phyloP scores from a whole-genome alignment of 2,113 vertebrate species.

The Python bivittatus region DNA sequence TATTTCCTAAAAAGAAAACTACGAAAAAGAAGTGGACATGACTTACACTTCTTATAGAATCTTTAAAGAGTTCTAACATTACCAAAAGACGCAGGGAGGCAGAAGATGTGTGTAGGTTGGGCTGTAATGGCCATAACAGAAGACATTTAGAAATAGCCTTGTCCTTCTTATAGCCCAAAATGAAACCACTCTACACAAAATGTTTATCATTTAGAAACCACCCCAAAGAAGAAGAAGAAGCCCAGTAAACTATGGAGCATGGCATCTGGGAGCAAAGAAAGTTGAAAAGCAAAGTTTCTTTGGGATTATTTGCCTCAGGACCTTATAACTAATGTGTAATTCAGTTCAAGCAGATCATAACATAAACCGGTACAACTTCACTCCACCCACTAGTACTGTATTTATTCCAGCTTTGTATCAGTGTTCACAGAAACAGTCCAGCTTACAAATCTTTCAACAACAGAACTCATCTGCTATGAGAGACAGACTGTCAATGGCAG shows the following conservation, averaged over 20 bases:
- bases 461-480: not conserved
- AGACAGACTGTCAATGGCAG: not conserved
- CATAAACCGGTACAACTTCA: not conserved
- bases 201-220: constrained; percentile 7
- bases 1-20: not conserved
- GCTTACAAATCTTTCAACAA: not conserved
- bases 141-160: not conserved
- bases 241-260: not conserved
- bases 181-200: not conserved
- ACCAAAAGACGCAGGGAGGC: not conserved
- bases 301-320: not conserved
- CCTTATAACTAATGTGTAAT: not conserved
- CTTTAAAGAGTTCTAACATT: not conserved
- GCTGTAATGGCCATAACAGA: not conserved
- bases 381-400: not conserved
- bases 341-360: not conserved
- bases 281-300: not conserved
- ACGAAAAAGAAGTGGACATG: not conserved
- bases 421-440: not conserved
- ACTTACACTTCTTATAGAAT: not conserved
- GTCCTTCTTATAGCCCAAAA: not conserved
- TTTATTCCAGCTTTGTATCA: not conserved
- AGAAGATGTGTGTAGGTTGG: not conserved
- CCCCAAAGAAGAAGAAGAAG: not conserved
- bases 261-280: not conserved